Conservation (phyloP, 2,113 vertebrate species). For the Gobio gobio region DNA sequence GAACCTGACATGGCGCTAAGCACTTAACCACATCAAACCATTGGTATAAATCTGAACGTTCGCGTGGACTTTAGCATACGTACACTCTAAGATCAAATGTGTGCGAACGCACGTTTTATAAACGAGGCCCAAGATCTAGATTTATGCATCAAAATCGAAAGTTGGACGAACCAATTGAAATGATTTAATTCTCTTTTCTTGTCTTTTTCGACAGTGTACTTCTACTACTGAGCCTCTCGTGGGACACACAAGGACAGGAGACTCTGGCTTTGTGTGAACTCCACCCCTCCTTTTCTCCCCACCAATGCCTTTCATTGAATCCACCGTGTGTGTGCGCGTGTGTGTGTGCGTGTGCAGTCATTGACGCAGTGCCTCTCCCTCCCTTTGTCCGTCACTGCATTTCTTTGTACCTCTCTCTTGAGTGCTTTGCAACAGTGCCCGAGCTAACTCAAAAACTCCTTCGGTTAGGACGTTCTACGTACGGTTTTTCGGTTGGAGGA, state of each 20-base stretch:
- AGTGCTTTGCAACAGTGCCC: conserved; percentile 33
- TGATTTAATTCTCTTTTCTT: not conserved
- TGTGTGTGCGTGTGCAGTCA: conserved; percentile 31
- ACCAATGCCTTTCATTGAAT: conserved; percentile 56
- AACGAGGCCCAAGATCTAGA: not conserved
- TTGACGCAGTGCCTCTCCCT: conserved; percentile 51
- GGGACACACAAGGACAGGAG: conserved; percentile 46
- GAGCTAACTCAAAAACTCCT: conserved; percentile 10
- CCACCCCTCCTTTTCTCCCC: conserved; percentile 39
- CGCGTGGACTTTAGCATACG: too few species aligned
- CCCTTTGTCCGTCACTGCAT: conserved; percentile 22
- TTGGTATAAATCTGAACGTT: too few species aligned
- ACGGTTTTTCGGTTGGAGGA: conserved; percentile 10
- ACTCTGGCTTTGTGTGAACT: conserved; percentile 47
- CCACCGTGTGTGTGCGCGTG: conserved; percentile 6
- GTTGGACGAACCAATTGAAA: not conserved
- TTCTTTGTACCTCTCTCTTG: conserved; percentile 34
- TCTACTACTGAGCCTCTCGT: conserved; percentile 74
- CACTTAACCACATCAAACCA: too few species aligned
- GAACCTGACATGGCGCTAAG: too few species aligned
- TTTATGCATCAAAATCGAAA: not conserved
- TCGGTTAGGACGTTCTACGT: not conserved
- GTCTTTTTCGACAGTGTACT: conserved; percentile 72
- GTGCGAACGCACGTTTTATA: too few species aligned
- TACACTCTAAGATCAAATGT: too few species aligned